These are phyloP conservation scores for Ormyrus nitidulus DNA, from an alignment of 2,888 invertebrate genomes.

Conservation along the genomic window DNA sequence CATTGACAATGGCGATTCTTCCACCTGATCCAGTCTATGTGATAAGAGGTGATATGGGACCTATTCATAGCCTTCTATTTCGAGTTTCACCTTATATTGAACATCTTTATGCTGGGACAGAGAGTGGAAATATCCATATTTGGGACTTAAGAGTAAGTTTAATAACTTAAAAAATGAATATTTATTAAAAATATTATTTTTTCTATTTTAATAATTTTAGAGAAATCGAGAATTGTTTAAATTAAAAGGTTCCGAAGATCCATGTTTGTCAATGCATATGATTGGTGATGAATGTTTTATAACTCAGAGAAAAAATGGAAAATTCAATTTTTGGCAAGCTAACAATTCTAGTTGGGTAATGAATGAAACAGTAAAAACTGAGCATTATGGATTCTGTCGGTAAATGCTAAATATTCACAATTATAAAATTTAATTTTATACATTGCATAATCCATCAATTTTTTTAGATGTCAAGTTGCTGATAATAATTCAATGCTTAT, in stretches of 20 bases:
- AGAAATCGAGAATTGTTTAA: slow-evolving; percentile 83
- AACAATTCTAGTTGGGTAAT: slow-evolving; percentile 78
- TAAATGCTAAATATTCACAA: slow-evolving; percentile 61
- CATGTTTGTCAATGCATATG: slow-evolving; percentile 81
- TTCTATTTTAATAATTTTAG: slow-evolving; percentile 75
- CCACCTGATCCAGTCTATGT: slow-evolving; percentile 88
- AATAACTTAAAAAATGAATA: neutral
- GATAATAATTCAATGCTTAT: slow-evolving; percentile 80
- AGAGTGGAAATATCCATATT: slow-evolving; percentile 85
- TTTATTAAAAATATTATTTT: slow-evolving; percentile 8
- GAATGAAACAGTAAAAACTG: slow-evolving; percentile 78
- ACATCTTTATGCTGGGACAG: slow-evolving; percentile 85
- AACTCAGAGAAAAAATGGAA: slow-evolving; percentile 86
- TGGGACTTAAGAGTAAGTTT: slow-evolving; percentile 85
- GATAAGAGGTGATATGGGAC: slow-evolving; percentile 84
- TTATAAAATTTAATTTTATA: neutral
- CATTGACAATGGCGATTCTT: slow-evolving; percentile 78
- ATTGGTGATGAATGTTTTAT: slow-evolving; percentile 79
- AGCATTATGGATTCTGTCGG: slow-evolving; percentile 85
- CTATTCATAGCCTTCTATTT: slow-evolving; percentile 85
- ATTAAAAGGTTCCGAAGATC: slow-evolving; percentile 77
- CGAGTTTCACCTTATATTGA: slow-evolving; percentile 67
- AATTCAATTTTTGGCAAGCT: slow-evolving; percentile 81
- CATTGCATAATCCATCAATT: neutral
- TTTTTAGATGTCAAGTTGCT: slow-evolving; percentile 72